These are phyloP conservation scores for Acanthosepion esculentum DNA, from an alignment of 2,888 invertebrate species.

Conservation along the genomic window DNA sequence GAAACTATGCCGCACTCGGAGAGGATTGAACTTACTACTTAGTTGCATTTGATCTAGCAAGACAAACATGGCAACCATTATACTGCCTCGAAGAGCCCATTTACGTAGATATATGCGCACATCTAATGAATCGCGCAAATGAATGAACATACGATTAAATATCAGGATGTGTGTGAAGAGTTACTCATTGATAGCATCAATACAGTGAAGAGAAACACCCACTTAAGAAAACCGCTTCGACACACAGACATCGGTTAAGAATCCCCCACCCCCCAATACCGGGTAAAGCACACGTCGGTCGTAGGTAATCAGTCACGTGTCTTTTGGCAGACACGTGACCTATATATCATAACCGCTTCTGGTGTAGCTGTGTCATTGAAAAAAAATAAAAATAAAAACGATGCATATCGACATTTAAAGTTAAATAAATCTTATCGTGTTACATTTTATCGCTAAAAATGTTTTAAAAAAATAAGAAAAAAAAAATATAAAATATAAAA, in stretches of 20 bases:
- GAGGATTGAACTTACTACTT: no score
- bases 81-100: no score
- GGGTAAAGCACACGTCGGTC: background rate
- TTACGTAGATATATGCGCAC: no score
- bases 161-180: background rate
- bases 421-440: background rate
- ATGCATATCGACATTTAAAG: background rate
- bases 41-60: no score
- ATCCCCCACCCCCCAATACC: no score
- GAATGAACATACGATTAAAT: no score
- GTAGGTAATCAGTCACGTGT: background rate
- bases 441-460: background rate
- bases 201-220: background rate
- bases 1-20: no score
- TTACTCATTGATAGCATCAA: background rate
- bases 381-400: background rate
- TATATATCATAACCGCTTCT: background rate
- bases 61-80: no score
- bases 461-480: background rate
- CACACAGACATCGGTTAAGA: background rate
- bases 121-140: no score
- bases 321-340: background rate
- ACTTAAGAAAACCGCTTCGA: background rate
- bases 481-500: background rate
- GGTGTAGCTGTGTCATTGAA: background rate